phyloP scores from a whole-genome alignment of 2,113 vertebrate species.

The Silurus meridionalis region DNA sequence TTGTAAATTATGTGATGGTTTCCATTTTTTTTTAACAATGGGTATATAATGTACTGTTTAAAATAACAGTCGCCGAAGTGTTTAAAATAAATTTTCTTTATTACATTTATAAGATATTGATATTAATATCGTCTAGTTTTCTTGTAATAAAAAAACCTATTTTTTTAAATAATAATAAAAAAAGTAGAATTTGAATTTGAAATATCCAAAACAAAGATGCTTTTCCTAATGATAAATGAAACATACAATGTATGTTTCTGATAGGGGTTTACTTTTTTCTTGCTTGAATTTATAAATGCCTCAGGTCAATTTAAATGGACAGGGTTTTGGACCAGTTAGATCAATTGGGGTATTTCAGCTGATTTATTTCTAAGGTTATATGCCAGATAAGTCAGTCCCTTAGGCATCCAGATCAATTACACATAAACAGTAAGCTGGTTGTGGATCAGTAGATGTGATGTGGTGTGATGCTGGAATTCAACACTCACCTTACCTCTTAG shows the following conservation, averaged over 20 bases:
- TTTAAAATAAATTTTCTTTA: too few species aligned
- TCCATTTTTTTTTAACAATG: too few species aligned
- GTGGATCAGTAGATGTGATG: background rate
- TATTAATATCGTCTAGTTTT: too few species aligned
- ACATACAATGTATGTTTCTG: background rate
- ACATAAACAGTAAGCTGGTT: background rate
- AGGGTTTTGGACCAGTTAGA: background rate
- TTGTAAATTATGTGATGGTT: too few species aligned
- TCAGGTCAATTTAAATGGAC: background rate
- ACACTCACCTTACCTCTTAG: background rate
- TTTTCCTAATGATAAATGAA: background rate
- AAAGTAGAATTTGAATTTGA: too few species aligned
- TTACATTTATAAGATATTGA: too few species aligned
- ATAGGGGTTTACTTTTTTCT: background rate
- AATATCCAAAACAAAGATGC: background rate
- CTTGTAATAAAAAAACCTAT: too few species aligned
- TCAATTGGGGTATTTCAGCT: background rate
- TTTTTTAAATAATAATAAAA: too few species aligned
- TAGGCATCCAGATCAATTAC: slow-evolving; percentile 5
- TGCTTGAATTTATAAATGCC: background rate
- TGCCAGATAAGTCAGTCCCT: background rate
- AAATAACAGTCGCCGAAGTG: too few species aligned
- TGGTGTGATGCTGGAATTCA: background rate
- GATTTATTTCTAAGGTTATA: slow-evolving; percentile 1
- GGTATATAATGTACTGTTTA: too few species aligned